Base-by-base conservation (phyloP, 2,888 invertebrate genomes). In the Linyphia triangularis region DNA sequence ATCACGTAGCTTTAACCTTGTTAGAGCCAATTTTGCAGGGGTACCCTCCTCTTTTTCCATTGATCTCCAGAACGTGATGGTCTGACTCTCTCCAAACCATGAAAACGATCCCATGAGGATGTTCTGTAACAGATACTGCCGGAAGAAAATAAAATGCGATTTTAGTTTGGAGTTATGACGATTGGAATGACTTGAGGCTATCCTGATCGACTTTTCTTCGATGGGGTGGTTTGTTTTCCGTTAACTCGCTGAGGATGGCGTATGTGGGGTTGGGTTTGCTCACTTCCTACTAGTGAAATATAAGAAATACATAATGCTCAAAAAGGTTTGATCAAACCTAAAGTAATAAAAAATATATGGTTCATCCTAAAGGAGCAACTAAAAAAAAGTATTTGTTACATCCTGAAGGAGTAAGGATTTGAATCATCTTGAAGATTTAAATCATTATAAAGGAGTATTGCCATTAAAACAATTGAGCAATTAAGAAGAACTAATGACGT, bases 1-100 rank as follows among this genome's bases (percentile, higher is more conserved):
- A 85, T 85, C 85, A 85, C 85, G 85, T 85, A 85, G 85, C 78
- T 85, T 79, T 85, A 85, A 85, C 85, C 85, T 85, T 85, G 85
- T 85, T 85, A 85, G 85, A 85, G 85, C 85, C 78, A 85, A 79
- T 85, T 85, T 85, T 78, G 85, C 78, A 85, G 70, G 70, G 78
- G 70, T 63, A 40, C 61, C 73, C 43, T 75, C 51, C 67, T 69
- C 70, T 63, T 59, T 43, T 61, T 72, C 59, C 78, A 85, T 85
- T 85, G 85, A 85, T 85, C 85, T 70, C 43, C 63, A 51, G n/a
- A 26, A 79, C 85, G 72, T 72, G 85, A 78, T 24, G 30, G 81
- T 9, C 37, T 57, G 26, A 75, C 59, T 22, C 24, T 6, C 61
- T 57, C 26, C 22, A 1, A 40, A 40, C 30, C 40, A 61, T 43